Conservation (phyloP, 1,140 invertebrate species). For the Palaemon carinicauda region DNA sequence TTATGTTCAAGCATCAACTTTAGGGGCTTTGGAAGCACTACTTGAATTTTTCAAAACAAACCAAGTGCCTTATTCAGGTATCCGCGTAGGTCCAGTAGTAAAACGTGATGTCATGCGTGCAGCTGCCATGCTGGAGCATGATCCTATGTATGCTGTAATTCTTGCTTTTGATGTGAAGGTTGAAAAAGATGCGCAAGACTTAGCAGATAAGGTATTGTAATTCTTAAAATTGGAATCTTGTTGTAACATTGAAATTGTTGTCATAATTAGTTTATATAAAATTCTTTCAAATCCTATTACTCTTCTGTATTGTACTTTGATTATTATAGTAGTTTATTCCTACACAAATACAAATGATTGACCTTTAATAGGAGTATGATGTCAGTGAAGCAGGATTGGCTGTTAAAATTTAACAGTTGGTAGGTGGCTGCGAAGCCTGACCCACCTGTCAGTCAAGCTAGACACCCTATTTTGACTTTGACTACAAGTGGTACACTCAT, state of each 20-base stretch:
- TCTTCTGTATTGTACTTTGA: neutral
- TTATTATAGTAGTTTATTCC: no score
- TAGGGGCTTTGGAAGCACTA: conserved; percentile 97
- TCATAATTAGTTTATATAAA: neutral
- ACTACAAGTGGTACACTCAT: no score
- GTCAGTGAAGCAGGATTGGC: no score
- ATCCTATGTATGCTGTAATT: conserved; percentile 95
- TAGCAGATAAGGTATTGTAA: conserved; percentile 92
- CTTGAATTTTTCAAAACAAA: conserved; percentile 93
- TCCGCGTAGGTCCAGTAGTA: conserved; percentile 98
- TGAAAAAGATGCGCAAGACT: conserved; percentile 95
- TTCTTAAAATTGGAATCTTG: neutral
- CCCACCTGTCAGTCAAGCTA: no score
- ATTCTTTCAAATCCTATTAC: neutral
- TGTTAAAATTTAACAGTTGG: no score
- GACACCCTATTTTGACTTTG: no score
- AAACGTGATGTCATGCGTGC: conserved; percentile 99
- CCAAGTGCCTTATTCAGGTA: conserved; percentile 89
- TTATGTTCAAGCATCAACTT: conserved; percentile 97
- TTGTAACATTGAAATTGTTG: neutral
- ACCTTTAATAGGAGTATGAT: no score
- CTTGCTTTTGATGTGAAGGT: conserved; percentile 99
- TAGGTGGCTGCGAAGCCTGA: no score
- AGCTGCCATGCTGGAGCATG: conserved; percentile 98
- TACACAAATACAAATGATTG: no score